These are phyloP conservation scores for Sinhomidia bicolor DNA, from an alignment of 2,888 invertebrate genomes.

Conservation along the genomic window DNA sequence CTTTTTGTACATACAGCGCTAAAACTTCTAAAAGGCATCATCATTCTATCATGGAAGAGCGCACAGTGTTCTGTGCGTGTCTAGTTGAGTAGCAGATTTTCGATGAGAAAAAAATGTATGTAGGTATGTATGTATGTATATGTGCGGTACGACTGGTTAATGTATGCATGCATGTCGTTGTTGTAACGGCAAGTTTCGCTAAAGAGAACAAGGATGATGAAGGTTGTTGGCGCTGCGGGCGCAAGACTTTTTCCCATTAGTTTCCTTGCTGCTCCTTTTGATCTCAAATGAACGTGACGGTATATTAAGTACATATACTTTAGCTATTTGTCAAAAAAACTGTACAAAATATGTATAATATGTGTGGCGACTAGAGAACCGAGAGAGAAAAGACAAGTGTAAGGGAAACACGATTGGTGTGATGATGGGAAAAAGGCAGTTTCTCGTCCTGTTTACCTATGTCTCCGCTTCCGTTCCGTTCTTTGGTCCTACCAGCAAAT, in stretches of 20 bases:
- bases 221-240: constrained; percentile 24
- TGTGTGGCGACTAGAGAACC: neutral
- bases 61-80: neutral
- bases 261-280: constrained; percentile 46
- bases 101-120: neutral
- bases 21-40: no score
- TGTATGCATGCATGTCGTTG: neutral
- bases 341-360: neutral
- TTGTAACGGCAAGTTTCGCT: neutral
- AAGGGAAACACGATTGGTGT: constrained; percentile 37
- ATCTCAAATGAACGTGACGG: constrained; percentile 18
- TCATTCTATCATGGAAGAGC: neutral
- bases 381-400: constrained; percentile 5
- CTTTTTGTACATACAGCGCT: neutral
- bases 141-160: neutral
- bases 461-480: constrained; percentile 67
- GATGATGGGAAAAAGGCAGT: constrained; percentile 44
- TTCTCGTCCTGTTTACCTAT: constrained; percentile 66
- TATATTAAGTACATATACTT: neutral
- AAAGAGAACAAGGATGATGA: constrained; percentile 30
- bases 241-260: constrained; percentile 61
- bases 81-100: no score
- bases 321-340: neutral
- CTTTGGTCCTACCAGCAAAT: neutral
- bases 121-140: neutral